A percentile compares a stretch with the other conserved stretches of the same genome.
Conservation (phyloP, 2,113 vertebrate species). For the Sebastes schlegelii region DNA sequence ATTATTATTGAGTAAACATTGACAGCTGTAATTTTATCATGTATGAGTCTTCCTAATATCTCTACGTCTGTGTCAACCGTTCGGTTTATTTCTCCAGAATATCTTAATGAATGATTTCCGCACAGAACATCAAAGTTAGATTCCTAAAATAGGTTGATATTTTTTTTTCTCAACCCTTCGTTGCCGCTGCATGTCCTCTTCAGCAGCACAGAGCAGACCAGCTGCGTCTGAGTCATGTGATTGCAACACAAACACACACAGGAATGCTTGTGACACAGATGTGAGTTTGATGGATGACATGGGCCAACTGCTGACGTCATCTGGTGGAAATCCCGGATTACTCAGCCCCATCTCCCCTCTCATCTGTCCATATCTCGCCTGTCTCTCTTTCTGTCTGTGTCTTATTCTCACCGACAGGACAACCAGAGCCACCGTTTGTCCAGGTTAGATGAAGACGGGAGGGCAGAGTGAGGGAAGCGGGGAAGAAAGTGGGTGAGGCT, state of each 20-base stretch:
- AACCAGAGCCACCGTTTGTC: conserved; percentile 16
- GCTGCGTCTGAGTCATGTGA: conserved; percentile 78
- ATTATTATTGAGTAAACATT: no score
- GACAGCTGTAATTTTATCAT: neutral
- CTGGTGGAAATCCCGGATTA: conserved; percentile 79
- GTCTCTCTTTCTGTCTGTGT: conserved; percentile 5
- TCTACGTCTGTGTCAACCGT: fast-evolving
- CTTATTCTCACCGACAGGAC: conserved; percentile 15
- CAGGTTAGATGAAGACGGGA: conserved; percentile 34
- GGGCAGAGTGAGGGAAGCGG: conserved; percentile 12
- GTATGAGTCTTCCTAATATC: neutral
- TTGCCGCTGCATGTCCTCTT: conserved; percentile 35
- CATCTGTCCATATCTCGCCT: conserved; percentile 45
- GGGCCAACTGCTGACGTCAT: conserved; percentile 72
- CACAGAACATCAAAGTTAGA: conserved; percentile 17
- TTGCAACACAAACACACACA: conserved; percentile 54
- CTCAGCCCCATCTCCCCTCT: conserved; percentile 45
- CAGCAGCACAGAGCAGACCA: conserved; percentile 50
- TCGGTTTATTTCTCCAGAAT: neutral
- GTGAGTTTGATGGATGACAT: conserved; percentile 73
- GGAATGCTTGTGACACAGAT: conserved; percentile 70
- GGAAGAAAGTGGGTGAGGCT: conserved; percentile 44
- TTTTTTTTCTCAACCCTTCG: conserved; percentile 12
- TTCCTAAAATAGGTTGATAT: conserved; percentile 12
- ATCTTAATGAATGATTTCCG: conserved; percentile 8